phyloP scores from a whole-genome alignment of 2,888 invertebrate species.

The Stenodera caucasica region DNA sequence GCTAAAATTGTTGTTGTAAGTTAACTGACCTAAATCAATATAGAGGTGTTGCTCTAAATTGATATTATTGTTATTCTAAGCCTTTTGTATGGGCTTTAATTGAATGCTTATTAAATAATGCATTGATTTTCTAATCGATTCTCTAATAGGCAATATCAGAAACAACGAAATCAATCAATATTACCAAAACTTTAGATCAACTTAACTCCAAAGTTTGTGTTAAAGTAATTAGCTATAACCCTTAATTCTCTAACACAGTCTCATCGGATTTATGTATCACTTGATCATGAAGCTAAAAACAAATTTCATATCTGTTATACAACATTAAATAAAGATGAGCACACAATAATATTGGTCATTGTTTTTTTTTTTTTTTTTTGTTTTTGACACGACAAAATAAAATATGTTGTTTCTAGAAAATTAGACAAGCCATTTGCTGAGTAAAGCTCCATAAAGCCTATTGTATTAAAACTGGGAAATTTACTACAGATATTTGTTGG shows the following conservation, averaged over 20 bases:
- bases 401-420: conserved; percentile 29
- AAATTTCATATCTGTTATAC: not conserved
- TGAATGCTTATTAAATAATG: not conserved
- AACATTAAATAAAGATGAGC: not conserved
- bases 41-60: not conserved
- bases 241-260: not conserved
- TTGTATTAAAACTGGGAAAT: conserved; percentile 25
- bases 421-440: conserved; percentile 26
- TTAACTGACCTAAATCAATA: not conserved
- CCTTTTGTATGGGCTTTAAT: not conserved
- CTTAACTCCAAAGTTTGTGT: not conserved
- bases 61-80: not conserved
- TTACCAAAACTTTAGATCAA: not conserved
- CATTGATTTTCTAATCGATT: too few species aligned
- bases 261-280: not conserved
- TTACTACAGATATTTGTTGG: too few species aligned
- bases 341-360: too few species aligned
- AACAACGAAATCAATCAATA: not conserved
- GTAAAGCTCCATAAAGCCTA: conserved; percentile 27
- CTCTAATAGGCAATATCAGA: too few species aligned
- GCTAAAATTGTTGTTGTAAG: not conserved
- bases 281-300: not conserved
- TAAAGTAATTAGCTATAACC: not conserved
- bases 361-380: too few species aligned
- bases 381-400: too few species aligned